A percentile compares a stretch with the other conserved stretches of the same genome.
Conservation (phyloP, 2,888 invertebrate species). For the Coelopa pilipes region DNA sequence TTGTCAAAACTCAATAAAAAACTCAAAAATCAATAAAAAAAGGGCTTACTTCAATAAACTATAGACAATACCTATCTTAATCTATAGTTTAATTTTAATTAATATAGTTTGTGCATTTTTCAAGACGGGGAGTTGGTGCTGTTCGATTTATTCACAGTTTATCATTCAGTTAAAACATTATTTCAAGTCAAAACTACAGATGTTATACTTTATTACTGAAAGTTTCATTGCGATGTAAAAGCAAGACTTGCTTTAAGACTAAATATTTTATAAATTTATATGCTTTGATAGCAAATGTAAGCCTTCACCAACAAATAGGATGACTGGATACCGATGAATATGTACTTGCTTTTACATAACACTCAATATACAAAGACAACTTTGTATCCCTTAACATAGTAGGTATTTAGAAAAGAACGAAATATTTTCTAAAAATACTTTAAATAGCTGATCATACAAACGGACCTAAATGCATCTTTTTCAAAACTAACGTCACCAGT, state of each 20-base stretch:
- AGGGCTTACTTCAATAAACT: neutral
- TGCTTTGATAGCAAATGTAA: neutral
- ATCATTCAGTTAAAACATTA: conserved; percentile 18
- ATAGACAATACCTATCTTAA: neutral
- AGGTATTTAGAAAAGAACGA: conserved; percentile 42
- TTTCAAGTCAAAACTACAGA: conserved; percentile 29
- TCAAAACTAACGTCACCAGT: conserved; percentile 89
- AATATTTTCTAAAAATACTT: no score
- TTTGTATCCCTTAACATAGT: conserved; percentile 55
- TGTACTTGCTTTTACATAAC: conserved; percentile 46
- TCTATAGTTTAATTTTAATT: neutral
- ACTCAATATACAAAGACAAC: conserved; percentile 47
- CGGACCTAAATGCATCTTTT: conserved; percentile 88
- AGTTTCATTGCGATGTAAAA: conserved; percentile 24
- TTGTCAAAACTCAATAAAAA: neutral
- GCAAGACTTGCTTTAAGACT: conserved; percentile 14
- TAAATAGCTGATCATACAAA: conserved; percentile 44
- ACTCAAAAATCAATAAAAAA: no score
- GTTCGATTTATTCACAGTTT: conserved; percentile 31
- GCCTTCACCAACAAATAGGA: conserved; percentile 14
- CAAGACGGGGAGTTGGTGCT: neutral
- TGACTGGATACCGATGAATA: conserved; percentile 29
- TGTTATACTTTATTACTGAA: neutral
- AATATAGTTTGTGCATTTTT: conserved; percentile 11
- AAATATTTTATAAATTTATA: neutral